phyloP scores from a whole-genome alignment of 2,888 invertebrate species.

The Patella depressa region DNA sequence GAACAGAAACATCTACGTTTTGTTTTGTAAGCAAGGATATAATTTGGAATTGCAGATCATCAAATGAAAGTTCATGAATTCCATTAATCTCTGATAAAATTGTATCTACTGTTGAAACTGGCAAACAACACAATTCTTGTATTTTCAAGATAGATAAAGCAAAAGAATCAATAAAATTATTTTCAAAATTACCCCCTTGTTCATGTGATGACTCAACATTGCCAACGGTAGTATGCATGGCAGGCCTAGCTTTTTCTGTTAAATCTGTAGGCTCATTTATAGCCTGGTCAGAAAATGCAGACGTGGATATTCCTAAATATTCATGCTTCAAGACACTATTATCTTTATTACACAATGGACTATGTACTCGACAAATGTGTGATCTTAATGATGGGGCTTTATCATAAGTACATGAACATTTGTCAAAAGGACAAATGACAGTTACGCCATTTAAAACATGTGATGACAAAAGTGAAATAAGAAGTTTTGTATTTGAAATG shows the following conservation, averaged over 20 bases:
- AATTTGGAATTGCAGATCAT: background rate
- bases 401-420: background rate
- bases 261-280: too few species aligned
- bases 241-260: background rate
- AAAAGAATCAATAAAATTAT: background rate
- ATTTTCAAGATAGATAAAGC: background rate
- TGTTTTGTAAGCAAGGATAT: background rate
- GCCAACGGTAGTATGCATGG: background rate
- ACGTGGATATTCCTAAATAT: too few species aligned
- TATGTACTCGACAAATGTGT: background rate
- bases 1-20: background rate
- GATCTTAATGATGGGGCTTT: background rate
- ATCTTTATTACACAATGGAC: too few species aligned
- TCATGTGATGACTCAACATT: background rate
- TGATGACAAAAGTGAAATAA: background rate
- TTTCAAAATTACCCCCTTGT: background rate
- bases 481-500: background rate
- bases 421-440: background rate
- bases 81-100: background rate
- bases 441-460: background rate
- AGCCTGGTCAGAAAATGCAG: too few species aligned
- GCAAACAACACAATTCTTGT: background rate
- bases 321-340: too few species aligned
- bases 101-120: background rate
- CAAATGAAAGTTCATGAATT: background rate